These are phyloP conservation scores for Lasioglossum zephyrum DNA, from an alignment of 2,888 invertebrate species.

Conservation along the genomic window DNA sequence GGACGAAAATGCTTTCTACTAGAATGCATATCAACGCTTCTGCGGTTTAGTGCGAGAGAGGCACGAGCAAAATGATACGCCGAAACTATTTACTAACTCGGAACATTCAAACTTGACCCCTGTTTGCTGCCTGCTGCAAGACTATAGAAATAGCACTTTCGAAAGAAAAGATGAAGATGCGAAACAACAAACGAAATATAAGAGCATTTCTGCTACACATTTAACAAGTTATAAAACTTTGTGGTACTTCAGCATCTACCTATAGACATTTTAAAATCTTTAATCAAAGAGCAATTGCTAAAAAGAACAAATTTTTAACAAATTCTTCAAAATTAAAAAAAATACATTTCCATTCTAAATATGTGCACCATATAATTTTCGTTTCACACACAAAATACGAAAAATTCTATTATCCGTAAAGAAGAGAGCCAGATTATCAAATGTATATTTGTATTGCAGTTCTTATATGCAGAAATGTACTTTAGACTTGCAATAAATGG, in stretches of 20 bases:
- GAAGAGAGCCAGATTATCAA: not conserved
- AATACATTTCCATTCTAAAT: no score
- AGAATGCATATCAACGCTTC: slow-evolving; percentile 4
- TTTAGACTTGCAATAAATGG: not conserved
- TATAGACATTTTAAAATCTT: not conserved
- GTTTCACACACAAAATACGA: not conserved
- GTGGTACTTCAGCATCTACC: not conserved
- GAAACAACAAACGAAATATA: not conserved
- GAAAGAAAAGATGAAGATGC: not conserved
- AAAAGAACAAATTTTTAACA: no score
- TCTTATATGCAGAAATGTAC: not conserved
- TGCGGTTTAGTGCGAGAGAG: not conserved
- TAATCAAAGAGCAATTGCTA: not conserved
- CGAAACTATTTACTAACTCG: slow-evolving; percentile 14
- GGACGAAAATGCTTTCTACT: slow-evolving; percentile 7
- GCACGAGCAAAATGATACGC: not conserved
- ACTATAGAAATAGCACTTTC: not conserved
- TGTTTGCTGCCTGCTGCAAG: not conserved
- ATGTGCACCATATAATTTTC: not conserved
- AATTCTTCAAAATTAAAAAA: no score
- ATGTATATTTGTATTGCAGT: not conserved
- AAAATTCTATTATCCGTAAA: not conserved
- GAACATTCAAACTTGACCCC: not conserved
- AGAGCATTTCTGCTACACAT: not conserved
- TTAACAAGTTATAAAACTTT: not conserved